phyloP scores from a whole-genome alignment of 2,797 vertebrate genomes.

The Esox masquinongy region DNA sequence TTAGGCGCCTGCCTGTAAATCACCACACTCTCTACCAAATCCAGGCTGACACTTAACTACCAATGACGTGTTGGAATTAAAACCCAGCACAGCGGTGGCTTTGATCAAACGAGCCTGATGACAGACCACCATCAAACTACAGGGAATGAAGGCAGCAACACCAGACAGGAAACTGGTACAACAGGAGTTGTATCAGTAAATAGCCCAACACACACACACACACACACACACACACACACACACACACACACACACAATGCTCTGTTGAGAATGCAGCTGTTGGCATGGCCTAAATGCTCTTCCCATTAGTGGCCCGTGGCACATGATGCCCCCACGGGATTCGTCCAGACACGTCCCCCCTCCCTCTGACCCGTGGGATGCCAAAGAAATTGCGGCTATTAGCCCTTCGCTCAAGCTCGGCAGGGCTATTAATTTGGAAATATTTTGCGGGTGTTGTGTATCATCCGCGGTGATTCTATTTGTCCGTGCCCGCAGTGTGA shows the following conservation, averaged over 20 bases:
- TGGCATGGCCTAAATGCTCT: conserved; percentile 13
- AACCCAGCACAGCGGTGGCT: not conserved
- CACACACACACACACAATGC: too few relatives aligned
- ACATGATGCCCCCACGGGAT: conserved; percentile 21
- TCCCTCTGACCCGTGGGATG: not conserved
- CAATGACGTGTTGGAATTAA: not conserved
- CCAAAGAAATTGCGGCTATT: conserved; percentile 42
- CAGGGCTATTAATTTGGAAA: conserved; percentile 67
- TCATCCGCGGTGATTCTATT: conserved; percentile 73
- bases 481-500: conserved; percentile 59
- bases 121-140: not conserved
- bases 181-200: not conserved
- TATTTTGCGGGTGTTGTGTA: conserved; percentile 57
- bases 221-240: too few relatives aligned
- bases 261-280: conserved; percentile 5
- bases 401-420: conserved; percentile 35
- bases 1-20: not conserved
- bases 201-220: too few relatives aligned
- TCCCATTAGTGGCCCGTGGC: conserved; percentile 32
- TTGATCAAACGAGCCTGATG: not conserved
- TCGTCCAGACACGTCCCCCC: too few relatives aligned
- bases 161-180: conserved; percentile 17
- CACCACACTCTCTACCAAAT: not conserved
- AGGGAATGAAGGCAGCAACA: conserved; percentile 1
- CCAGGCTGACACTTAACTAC: not conserved